phyloP scores from a whole-genome alignment of 2,888 invertebrate genomes.

The Syrista parreyssii region DNA sequence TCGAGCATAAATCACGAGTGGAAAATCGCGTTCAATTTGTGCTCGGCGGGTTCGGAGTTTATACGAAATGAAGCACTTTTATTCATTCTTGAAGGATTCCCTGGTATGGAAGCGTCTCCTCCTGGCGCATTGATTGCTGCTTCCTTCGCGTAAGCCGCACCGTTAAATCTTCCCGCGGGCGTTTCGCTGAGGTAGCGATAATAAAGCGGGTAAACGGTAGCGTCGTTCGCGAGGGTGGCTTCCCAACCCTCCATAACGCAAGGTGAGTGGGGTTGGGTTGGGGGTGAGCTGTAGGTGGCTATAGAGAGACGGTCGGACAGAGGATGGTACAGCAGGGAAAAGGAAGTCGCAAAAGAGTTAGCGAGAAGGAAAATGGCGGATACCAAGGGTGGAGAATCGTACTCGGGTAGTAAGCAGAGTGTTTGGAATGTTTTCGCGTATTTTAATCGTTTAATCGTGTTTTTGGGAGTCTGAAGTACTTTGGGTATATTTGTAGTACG shows the following conservation, averaged over 20 bases:
- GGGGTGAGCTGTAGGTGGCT: not conserved
- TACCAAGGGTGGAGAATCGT: not conserved
- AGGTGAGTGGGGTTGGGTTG: not conserved
- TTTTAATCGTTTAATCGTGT: slow-evolving; percentile 33
- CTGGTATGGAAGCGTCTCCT: not conserved
- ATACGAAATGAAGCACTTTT: not conserved
- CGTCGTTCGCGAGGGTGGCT: not conserved
- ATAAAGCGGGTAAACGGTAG: not conserved
- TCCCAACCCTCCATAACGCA: not conserved
- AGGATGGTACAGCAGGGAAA: not conserved
- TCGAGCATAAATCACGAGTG: not conserved
- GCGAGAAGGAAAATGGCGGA: not conserved
- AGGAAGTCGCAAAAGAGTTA: not conserved
- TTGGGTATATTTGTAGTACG: no score
- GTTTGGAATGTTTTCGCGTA: slow-evolving; percentile 26
- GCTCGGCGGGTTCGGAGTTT: not conserved
- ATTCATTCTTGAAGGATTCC: not conserved
- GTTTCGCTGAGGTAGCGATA: not conserved
- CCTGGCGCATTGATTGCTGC: not conserved
- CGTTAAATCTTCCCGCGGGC: not conserved
- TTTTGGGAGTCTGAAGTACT: slow-evolving; percentile 9
- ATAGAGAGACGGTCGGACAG: not conserved
- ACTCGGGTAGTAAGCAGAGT: not conserved
- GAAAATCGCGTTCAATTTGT: not conserved
- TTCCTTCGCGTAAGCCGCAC: not conserved